Percentiles rank a stretch among this genome's conserved stretches.
Conservation (phyloP, 2,113 vertebrate genomes). For the Rhea pennata region DNA sequence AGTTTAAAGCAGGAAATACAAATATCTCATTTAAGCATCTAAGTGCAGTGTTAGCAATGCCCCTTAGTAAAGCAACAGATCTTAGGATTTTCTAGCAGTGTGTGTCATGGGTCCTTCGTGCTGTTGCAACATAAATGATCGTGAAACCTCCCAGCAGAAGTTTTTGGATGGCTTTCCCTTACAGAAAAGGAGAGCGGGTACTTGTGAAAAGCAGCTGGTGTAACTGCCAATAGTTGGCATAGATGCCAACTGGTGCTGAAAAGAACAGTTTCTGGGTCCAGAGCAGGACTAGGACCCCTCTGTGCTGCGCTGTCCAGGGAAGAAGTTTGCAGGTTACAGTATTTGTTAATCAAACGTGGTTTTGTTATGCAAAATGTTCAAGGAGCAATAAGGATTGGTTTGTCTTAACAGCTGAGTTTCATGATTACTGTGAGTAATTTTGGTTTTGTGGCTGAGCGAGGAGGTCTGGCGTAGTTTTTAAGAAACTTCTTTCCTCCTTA, state of each 20-base stretch:
- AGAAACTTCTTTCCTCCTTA: background rate
- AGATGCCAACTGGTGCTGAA: background rate
- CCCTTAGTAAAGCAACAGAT: background rate
- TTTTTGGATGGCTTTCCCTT: background rate
- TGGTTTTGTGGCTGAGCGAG: background rate
- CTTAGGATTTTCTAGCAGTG: background rate
- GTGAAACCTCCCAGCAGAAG: background rate
- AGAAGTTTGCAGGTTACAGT: background rate
- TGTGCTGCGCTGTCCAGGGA: background rate
- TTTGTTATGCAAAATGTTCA: background rate
- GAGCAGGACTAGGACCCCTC: background rate
- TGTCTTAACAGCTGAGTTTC: accelerated
- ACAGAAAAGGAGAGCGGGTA: background rate
- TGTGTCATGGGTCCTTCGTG: background rate
- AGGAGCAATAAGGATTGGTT: background rate
- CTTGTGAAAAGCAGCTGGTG: background rate
- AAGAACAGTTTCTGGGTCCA: background rate
- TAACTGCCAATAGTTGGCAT: background rate
- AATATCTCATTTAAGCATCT: background rate
- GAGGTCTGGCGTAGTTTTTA: background rate
- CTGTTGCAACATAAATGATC: background rate
- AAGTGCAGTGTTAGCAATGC: background rate
- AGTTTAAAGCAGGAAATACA: background rate
- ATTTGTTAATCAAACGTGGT: background rate
- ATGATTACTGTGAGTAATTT: accelerated